These are phyloP conservation scores for Leptinotarsa juncta DNA, from an alignment of 2,888 invertebrate species.

Conservation along the genomic window DNA sequence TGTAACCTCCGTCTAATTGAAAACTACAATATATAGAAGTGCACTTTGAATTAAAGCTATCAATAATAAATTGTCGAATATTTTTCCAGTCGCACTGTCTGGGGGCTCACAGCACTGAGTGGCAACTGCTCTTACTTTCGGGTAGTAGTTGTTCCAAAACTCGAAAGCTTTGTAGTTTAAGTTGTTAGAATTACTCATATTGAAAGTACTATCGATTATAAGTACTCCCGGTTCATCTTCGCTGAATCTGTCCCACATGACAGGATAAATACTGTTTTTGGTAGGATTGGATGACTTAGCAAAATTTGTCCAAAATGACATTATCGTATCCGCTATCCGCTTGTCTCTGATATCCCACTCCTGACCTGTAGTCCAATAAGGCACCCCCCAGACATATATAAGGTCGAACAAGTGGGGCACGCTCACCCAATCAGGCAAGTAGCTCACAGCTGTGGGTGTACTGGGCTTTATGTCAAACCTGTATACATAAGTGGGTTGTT, in stretches of 20 bases:
- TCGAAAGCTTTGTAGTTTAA: constrained; percentile 82
- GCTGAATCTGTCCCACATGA: constrained; percentile 81
- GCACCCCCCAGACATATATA: constrained; percentile 85
- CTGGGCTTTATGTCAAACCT: constrained; percentile 81
- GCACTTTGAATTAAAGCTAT: constrained; percentile 13
- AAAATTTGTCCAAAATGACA: constrained; percentile 85
- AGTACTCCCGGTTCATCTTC: constrained; percentile 76
- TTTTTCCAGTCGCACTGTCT: constrained; percentile 37
- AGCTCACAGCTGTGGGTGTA: constrained; percentile 73
- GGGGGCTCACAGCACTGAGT: constrained; percentile 79
- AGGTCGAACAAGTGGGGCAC: constrained; percentile 87
- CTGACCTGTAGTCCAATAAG: constrained; percentile 74
- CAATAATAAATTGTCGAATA: constrained; percentile 13
- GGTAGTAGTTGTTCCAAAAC: constrained; percentile 89
- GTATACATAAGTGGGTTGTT: constrained; percentile 75
- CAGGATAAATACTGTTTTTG: constrained; percentile 74
- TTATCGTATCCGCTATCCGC: constrained; percentile 81
- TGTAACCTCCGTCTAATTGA: neutral
- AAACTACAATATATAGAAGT: constrained; percentile 9
- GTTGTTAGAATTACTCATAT: constrained; percentile 76
- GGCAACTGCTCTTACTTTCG: constrained; percentile 78
- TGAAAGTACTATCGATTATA: constrained; percentile 81
- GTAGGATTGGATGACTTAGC: constrained; percentile 80
- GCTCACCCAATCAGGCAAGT: constrained; percentile 81
- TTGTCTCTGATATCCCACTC: constrained; percentile 85